Evolutionary conservation across 2,888 invertebrate species (phyloP), one percentile per base, ranked within the genome.

Genomic region (Hypercompe scribonia): DNA sequence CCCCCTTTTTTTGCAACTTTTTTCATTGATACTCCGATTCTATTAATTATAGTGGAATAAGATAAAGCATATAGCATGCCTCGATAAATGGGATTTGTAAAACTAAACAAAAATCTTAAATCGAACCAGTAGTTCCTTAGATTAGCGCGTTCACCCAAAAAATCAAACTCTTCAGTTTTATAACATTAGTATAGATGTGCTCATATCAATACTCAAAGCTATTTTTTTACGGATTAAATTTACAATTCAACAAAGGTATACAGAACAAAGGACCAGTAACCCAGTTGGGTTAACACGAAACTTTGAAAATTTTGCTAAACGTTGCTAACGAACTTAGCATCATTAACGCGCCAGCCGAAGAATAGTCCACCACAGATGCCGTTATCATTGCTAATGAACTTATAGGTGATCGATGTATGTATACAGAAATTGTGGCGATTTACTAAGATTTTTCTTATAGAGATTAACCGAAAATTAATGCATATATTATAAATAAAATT

Each of bases 241-340:
- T 31, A 61, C 18, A 61, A 31, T 8, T 15, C 15, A 61, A 2
- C 31, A 31, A 13, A 61, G 31, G 33, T 54, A 36, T 34, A 68
- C 18, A 18, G 7, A 50, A 24, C 24, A 21, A 69, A 21, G 61
- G 31, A 58, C 18, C 36, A 18, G 64, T 71, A 39, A 42, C 42
- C 69, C 31, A 54, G 46, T 69, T 61, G 31, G 31, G 36, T 69
- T 28, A 61, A 58, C 39, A 39, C 24, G 39, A 69, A 54, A 68
- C 54, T 36, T 3, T 36, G 54, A 68, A 21, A 28, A 58, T 28
- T 61, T 39, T 42, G 39, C 39, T 69, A 69, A n/a, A 69, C 24
- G 31, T 24, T 58, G 69, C 61, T 69, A 69, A 61, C 39, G 31
- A 61, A 69, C 61, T 61, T 54, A 69, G 36, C 31, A 54, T 36